Evolutionary conservation across 2,797 vertebrate species (phyloP).

Genomic region (Trichosurus vulpecula): DNA sequence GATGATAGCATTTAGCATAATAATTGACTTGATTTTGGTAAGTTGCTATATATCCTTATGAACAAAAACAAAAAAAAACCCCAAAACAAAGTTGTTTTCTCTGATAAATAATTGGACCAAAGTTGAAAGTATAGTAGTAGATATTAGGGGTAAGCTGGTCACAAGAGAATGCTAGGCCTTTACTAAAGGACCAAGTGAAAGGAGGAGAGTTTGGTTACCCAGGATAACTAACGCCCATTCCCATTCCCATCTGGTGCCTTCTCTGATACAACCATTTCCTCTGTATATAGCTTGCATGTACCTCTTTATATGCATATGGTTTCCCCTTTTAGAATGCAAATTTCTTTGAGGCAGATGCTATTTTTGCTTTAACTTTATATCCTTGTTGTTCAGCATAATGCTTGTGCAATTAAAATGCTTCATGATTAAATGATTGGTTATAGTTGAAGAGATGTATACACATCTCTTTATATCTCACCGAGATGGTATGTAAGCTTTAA

Average conservation of each 20-base stretch:
- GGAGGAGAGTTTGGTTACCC: background rate
- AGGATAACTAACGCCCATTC: background rate
- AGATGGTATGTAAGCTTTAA: background rate
- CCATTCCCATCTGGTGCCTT: background rate
- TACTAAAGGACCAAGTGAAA: background rate
- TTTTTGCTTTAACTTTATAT: background rate
- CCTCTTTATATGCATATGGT: background rate
- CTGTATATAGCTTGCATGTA: background rate
- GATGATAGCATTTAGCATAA: background rate
- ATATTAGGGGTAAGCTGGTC: background rate
- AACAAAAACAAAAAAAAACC: no score
- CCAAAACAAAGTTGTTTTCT: background rate
- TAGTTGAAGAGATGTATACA: background rate
- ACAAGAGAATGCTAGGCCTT: background rate
- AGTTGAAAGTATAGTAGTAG: conserved; percentile 35
- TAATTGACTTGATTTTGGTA: background rate
- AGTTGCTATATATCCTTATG: conserved; percentile 25
- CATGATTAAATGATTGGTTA: background rate
- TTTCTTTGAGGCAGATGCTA: background rate
- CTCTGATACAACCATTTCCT: background rate
- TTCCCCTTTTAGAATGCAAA: background rate
- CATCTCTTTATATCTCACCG: background rate
- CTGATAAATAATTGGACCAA: background rate
- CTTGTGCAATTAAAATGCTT: background rate
- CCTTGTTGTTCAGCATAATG: background rate